Evolutionary conservation across 2,113 vertebrate genomes (phyloP), one percentile per base, ranked within the genome.

Genomic region (Nestor notabilis): DNA sequence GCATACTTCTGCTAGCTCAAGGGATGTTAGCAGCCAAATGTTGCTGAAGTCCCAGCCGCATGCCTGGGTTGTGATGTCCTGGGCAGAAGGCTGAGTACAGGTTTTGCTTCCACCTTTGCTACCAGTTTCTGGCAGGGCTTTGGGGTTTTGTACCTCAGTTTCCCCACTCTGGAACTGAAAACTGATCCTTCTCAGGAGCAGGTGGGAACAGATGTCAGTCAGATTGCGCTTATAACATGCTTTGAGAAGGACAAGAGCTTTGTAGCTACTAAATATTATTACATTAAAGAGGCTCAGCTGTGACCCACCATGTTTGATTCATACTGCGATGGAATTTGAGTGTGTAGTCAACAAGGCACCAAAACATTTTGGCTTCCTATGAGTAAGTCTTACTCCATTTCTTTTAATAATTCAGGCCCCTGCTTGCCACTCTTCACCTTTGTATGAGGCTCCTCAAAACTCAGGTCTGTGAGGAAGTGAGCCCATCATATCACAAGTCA

Each of bases 61-160:
- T 4, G 1, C n/a, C 72, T 7, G 46, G 46, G 60, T 43, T 70
- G 29, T 2, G 1, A 55, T 17, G 50, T 74, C n/a, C 66, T 0
- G 0, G 29, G 63, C 25, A 84, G 53, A 75, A 91, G 31, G 39
- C 13, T 23, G 43, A 90, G 83, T 1, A 0, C 53, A 50, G n/a
- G 23, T 46, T 63, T n/a, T 33, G 17, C n/a, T 85, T 31, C 35
- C 24, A 41, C 43, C 47, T 61, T 50, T 20, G 46, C 60, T 47
- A 21, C 19, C 12, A 12, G n/a, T 61, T 79, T 60, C 37, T 0
- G 0, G 46, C 28, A 27, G 24, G 7, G 53, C 41, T 77, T 76
- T 13, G 64, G 7, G 65, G 19, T 27, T 79, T 55, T 24, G 23
- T 23, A 47, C 46, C 80, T 97, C 83, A 35, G 53, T 87, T 78